Percentiles rank a stretch among this genome's conserved stretches.
phyloP scores from a whole-genome alignment of 2,888 invertebrate genomes.

The Troides helena region DNA sequence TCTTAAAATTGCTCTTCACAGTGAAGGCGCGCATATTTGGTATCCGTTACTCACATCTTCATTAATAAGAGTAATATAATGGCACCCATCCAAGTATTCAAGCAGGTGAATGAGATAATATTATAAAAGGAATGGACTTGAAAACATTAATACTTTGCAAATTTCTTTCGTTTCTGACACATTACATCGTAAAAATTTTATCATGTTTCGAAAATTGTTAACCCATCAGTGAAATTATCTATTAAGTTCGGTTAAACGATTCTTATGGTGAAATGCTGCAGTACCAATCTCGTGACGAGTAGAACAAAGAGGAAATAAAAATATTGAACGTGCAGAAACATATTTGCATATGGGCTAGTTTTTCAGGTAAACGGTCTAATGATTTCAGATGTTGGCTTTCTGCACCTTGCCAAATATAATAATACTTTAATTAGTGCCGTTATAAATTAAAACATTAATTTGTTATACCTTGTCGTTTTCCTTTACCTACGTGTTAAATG shows the following conservation, averaged over 20 bases:
- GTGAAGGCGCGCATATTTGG: constrained; percentile 7
- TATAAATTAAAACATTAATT: background rate
- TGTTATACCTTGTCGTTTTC: background rate
- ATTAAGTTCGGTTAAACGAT: no score
- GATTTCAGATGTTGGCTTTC: no score
- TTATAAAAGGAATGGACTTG: constrained; percentile 48
- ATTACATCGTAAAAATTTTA: no score
- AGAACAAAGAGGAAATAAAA: no score
- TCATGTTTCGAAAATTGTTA: no score
- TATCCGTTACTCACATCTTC: constrained; percentile 25
- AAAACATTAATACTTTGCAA: constrained; percentile 36
- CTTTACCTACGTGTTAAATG: background rate
- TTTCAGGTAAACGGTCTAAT: no score
- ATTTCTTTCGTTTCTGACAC: no score
- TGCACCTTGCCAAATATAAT: background rate
- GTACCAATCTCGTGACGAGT: no score
- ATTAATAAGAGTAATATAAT: constrained; percentile 46
- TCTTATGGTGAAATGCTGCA: no score
- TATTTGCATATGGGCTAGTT: no score
- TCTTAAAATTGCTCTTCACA: constrained; percentile 1
- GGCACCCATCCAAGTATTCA: constrained; percentile 49
- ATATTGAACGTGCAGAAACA: no score
- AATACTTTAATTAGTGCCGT: background rate
- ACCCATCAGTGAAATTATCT: no score
- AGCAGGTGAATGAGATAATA: constrained; percentile 50